These are phyloP conservation scores for Cebidichthys violaceus DNA, from an alignment of 2,113 vertebrate genomes.

Conservation along the genomic window DNA sequence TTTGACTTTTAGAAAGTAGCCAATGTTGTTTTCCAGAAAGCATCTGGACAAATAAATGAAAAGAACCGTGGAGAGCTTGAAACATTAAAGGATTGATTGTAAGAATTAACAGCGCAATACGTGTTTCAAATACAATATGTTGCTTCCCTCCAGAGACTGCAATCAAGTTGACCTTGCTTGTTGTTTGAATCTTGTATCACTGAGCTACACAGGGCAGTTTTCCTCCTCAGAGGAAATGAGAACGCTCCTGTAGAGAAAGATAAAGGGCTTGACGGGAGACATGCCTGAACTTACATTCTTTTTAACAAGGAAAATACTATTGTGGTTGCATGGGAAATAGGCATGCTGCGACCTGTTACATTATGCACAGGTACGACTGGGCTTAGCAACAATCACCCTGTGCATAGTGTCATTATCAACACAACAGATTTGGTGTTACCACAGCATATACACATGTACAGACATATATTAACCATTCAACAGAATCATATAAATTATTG, in stretches of 20 bases:
- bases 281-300: neutral
- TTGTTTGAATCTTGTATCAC: slow-evolving; percentile 17
- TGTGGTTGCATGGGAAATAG: neutral
- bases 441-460: no score
- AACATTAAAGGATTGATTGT: slow-evolving; percentile 33
- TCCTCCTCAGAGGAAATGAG: slow-evolving; percentile 15
- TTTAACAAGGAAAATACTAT: neutral
- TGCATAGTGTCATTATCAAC: no score
- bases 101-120: slow-evolving; percentile 17
- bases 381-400: no score
- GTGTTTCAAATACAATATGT: slow-evolving; percentile 31
- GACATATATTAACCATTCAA: no score
- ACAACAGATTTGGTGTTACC: no score
- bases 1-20: slow-evolving; percentile 44
- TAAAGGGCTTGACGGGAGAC: slow-evolving; percentile 1
- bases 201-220: neutral
- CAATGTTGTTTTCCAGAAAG: neutral
- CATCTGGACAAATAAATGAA: slow-evolving; percentile 10
- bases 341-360: neutral
- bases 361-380: no score
- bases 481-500: no score
- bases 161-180: slow-evolving; percentile 24
- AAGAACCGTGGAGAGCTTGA: slow-evolving; percentile 6
- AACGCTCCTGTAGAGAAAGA: neutral
- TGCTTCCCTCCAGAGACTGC: slow-evolving; percentile 12